Evolutionary conservation across 2,888 invertebrate species (phyloP), one percentile per base, ranked within the genome.

Genomic region (Pegoplata infirma): DNA sequence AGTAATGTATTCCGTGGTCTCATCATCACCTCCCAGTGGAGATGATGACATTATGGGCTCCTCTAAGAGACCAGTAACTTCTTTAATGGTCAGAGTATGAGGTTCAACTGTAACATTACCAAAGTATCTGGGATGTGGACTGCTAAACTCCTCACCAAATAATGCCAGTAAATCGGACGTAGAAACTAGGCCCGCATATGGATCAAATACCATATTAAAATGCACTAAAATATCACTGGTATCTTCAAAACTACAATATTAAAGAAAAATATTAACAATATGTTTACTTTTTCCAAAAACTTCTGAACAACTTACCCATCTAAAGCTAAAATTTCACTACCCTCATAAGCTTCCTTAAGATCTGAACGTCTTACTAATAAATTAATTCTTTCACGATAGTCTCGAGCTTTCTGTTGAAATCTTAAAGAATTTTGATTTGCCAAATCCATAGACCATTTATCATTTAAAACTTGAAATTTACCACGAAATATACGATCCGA

Each of bases 191-290:
- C 92, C 93, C 82, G 92, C 92, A 78, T 94, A 93, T 0, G 96
- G 95, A 90, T 97, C 95, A 84, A 97, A 95, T 67, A 94, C 93
- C 66, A 97, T 91, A 86, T 96, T 96, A 87, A 97, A 97, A 86
- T 96, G 96, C 0, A 97, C 94, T 56, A 94, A 92, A 64, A 96
- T 91, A 78, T 95, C 94, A 72, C 88, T 88, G 72, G 93, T 92
- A 44, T 92, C 92, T 84, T 94, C 94, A 69, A 91, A 91, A 28
- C 94, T 94, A 40, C 46, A 6, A 28, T 0, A 53, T 36, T n/a
- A 23, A 5, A 36, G 12, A 47, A 19, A 2, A 14, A n/a, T n/a
- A n/a, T n/a, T n/a, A n/a, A n/a, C n/a, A 16, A 17, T 44, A 17
- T 17, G 25, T 10, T 46, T 8, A 2, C 7, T 44, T 10, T 10